Evolutionary conservation across 37 sponge, comb jelly and placozoan genomes (phyloP).

Genomic region (Tethya wilhelma): DNA sequence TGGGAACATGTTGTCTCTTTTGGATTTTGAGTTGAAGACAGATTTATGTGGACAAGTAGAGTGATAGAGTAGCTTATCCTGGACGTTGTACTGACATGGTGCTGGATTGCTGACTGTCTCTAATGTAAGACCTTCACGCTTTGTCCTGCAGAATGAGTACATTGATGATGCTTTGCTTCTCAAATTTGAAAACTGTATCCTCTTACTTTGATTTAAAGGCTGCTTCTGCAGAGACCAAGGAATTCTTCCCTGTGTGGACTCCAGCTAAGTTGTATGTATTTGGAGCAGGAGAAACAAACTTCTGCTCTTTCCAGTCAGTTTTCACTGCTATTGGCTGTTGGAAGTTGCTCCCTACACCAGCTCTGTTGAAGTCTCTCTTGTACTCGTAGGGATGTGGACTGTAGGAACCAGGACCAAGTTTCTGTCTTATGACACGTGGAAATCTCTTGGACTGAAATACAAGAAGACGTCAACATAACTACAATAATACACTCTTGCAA

Average conservation of each 20-base stretch:
- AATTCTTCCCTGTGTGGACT: conserved; percentile 8
- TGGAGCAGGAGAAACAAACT: conserved; percentile 49
- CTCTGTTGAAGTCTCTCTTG: conserved; percentile 18
- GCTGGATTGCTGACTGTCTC: conserved; percentile 36
- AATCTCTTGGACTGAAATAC: conserved; percentile 53
- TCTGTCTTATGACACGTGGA: not conserved
- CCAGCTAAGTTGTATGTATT: conserved; percentile 56
- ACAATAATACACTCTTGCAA: not conserved
- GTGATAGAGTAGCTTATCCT: conserved; percentile 55
- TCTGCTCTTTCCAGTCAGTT: not conserved
- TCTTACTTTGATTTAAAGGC: conserved; percentile 63
- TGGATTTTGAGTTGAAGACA: conserved; percentile 77
- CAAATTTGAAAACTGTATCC: not conserved
- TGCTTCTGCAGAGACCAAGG: conserved; percentile 37
- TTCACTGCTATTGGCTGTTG: conserved; percentile 45
- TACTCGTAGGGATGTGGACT: conserved; percentile 20
- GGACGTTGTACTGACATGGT: conserved; percentile 76
- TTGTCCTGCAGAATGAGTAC: conserved; percentile 19
- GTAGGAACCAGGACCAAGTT: conserved; percentile 57
- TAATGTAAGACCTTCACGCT: conserved; percentile 4
- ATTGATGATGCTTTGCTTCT: not conserved
- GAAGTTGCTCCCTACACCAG: conserved; percentile 57
- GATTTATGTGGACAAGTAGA: conserved; percentile 33
- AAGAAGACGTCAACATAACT: not conserved
- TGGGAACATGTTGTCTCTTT: conserved; percentile 4